Conservation (phyloP, 2,797 vertebrate species). For the Manis crassicaudata region DNA sequence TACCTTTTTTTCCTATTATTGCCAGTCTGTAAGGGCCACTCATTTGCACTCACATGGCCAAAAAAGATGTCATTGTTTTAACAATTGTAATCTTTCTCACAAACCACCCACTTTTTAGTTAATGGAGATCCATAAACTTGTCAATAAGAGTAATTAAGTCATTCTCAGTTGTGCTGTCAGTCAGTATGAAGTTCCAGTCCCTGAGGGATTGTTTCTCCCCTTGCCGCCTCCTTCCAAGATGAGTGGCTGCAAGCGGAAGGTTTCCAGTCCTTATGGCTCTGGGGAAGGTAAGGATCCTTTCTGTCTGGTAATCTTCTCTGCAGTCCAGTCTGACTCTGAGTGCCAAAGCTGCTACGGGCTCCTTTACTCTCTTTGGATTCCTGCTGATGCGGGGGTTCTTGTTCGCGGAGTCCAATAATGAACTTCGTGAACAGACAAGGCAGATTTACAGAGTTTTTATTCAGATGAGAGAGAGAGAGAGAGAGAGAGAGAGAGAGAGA, state of each 20-base stretch:
- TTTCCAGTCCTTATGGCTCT: not conserved
- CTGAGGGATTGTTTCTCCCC: not conserved
- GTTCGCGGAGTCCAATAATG: too few relatives aligned
- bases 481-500: too few relatives aligned
- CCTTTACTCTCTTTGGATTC: not conserved
- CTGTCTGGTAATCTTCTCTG: not conserved
- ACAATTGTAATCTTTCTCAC: conserved; percentile 12
- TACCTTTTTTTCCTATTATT: conserved; percentile 40
- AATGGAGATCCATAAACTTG: not conserved
- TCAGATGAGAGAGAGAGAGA: too few relatives aligned
- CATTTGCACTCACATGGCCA: not conserved
- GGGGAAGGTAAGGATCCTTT: not conserved
- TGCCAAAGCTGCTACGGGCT: not conserved
- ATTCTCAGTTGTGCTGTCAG: not conserved
- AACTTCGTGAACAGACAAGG: too few relatives aligned
- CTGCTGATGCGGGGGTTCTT: not conserved
- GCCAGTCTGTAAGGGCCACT: not conserved
- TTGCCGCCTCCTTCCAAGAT: not conserved
- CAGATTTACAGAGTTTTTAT: too few relatives aligned
- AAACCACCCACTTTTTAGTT: conserved; percentile 27
- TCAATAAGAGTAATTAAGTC: not conserved
- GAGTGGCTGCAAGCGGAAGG: not conserved
- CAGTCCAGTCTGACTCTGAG: not conserved
- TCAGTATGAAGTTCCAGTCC: not conserved
- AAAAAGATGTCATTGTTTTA: not conserved